A percentile compares a stretch with the other conserved stretches of the same genome.
Conservation (phyloP, 2,888 invertebrate genomes). For the Luperina testacea region DNA sequence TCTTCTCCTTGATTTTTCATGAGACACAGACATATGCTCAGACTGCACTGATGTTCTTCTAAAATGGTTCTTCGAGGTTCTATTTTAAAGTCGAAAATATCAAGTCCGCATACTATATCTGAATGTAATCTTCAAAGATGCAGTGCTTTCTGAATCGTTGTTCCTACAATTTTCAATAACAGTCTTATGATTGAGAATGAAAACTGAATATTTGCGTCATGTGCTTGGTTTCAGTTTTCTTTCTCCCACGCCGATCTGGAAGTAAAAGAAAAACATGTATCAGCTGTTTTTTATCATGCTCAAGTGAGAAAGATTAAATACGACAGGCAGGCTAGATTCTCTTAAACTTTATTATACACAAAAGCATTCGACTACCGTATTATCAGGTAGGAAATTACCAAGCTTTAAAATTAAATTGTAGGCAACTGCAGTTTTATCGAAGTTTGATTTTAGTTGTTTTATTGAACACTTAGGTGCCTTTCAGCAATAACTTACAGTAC, state of each 20-base stretch:
- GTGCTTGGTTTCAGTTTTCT: conserved; percentile 2
- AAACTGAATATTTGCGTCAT: background rate
- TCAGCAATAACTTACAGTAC: background rate
- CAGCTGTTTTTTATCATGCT: conserved; percentile 43
- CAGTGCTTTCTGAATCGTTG: background rate
- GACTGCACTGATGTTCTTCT: background rate
- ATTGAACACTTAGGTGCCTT: background rate
- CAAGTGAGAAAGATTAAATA: conserved; percentile 44
- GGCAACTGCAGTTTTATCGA: background rate
- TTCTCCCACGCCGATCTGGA: conserved; percentile 37
- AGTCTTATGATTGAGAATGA: background rate
- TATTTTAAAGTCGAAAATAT: background rate
- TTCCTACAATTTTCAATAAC: background rate
- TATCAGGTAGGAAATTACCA: background rate
- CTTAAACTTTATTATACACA: conserved; percentile 28
- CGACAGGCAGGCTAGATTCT: conserved; percentile 22
- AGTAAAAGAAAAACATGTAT: conserved; percentile 45
- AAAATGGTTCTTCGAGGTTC: background rate
- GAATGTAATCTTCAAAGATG: background rate
- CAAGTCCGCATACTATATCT: background rate
- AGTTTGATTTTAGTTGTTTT: background rate
- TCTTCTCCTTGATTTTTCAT: background rate
- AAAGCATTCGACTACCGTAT: conserved; percentile 11
- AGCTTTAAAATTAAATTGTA: background rate
- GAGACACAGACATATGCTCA: background rate